Base-by-base conservation (phyloP, 2,888 invertebrate genomes). In the Allygus modestus region DNA sequence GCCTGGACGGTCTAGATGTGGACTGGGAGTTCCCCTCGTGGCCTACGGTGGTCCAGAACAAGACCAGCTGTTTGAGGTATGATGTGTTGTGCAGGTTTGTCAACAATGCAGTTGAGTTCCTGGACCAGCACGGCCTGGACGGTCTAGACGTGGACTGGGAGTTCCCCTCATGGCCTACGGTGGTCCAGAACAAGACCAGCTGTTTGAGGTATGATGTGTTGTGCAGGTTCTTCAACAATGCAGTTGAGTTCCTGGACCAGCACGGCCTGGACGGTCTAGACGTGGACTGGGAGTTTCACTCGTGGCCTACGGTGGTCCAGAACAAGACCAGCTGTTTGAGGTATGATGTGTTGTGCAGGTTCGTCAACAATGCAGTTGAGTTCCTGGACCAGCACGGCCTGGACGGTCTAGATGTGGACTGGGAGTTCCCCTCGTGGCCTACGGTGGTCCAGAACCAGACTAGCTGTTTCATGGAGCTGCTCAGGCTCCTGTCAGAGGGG, bases 21-120 rank as follows among this genome's bases (percentile, higher is more conserved):
- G 97, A 97, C 89, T 97, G 96, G 96, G 97, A 97, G 89, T 97
- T 97, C 90, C 97, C 97, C 0, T 94, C 93, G 0, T 92, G 95
- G 88, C 88, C 89, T 58, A 89, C 87, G 77, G 88, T 86, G 26
- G 88, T 90, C 86, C 90, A 90, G 85, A 90, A 93, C 31, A 94
- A 96, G 88, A 92, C 93, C 84, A 93, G 94, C 89, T 95, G 96
- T 90, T 96, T 97, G n/a, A n/a, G n/a, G n/a, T n/a, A n/a, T n/a
- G n/a, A n/a, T 37, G 37, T 37, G 37, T 37, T 46, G 46, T 89
- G 85, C 87, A 93, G 92, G 84, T 93, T 94, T 88, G 92, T 93
- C 65, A 89, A 89, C 86, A 92, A 93, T 7, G 91, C 92, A 26
- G 88, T 92, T 87, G 89, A 91, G 85, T 89, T 92, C 58, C 90